Evolutionary conservation across 2,797 vertebrate genomes (phyloP), one percentile per base, ranked within the genome.

Genomic region (Pogonophryne albipinna): DNA sequence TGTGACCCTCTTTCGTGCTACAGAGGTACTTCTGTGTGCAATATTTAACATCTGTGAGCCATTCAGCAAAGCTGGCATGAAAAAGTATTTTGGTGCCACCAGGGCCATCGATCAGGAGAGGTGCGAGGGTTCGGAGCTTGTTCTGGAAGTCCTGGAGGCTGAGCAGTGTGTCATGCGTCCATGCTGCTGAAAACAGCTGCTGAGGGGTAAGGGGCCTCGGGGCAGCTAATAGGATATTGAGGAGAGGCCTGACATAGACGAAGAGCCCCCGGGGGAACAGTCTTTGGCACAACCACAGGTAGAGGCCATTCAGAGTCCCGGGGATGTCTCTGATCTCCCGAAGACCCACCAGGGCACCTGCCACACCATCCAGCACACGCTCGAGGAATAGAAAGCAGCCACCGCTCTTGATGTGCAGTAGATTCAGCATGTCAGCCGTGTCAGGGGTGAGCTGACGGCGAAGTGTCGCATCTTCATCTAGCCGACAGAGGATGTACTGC

Each of bases 361-460:
- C 91, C 44, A 96, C 95, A 0, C 95, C 95, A 7, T 96, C 95
- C 66, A 97, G 82, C 44, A 96, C 95, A 3, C 94, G 92, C 85
- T 97, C 93, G n/a, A 97, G 91, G 85, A 96, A 97, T 16, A 97
- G 94, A 70, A 97, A 93, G 88, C 96, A 97, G 47, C 96, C 95
- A 0, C 94, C 91, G 34, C 96, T 96, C 87, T 97, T 97, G 62
- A 97, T 96, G 90, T 96, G 96, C 76, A 97, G 92, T 64, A 96
- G 91, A 86, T 96, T 95, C 50, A 97, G 85, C 95, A 96, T 96
- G 84, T 96, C 95, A 0, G 95, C 96, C 0, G 95, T 95, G 74
- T 96, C 94, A 0, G 91, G 94, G 10, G 94, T 96, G 77, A 96
- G 92, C 84, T 95, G 95, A 4, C 92, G 93, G 2, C 95, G 95